phyloP scores from a whole-genome alignment of 2,888 invertebrate species.

The Danaus chrysippus region DNA sequence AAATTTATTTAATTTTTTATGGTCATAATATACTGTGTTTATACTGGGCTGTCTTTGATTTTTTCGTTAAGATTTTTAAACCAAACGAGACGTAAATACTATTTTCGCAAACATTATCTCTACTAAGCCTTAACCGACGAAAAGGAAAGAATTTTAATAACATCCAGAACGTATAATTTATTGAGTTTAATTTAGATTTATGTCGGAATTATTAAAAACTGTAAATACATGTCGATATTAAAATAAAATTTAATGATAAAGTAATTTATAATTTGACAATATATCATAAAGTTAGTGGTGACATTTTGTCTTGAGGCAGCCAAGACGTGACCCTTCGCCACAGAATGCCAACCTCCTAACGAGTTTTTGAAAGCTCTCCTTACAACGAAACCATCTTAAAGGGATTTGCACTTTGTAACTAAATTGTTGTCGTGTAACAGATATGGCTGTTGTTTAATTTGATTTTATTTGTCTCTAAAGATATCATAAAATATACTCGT shows the following conservation, averaged over 20 bases:
- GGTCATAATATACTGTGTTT: no score
- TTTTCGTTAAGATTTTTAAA: no score
- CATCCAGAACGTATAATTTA: no score
- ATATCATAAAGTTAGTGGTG: slow-evolving; percentile 38
- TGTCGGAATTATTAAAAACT: slow-evolving; percentile 4
- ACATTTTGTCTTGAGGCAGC: slow-evolving; percentile 59
- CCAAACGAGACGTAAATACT: no score
- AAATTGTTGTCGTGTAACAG: slow-evolving; percentile 47
- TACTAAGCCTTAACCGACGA: no score
- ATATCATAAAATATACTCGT: not conserved
- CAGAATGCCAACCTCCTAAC: slow-evolving; percentile 71
- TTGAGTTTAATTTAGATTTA: no score
- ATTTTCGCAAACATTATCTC: no score
- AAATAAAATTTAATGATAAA: slow-evolving; percentile 4
- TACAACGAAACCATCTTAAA: slow-evolving; percentile 67
- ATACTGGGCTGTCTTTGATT: no score
- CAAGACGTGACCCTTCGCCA: slow-evolving; percentile 70
- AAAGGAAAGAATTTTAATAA: no score
- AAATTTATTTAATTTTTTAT: no score
- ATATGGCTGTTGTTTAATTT: slow-evolving; percentile 18
- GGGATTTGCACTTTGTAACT: slow-evolving; percentile 74
- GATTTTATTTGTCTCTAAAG: slow-evolving; percentile 1
- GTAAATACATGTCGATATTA: not conserved
- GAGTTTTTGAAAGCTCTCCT: slow-evolving; percentile 73
- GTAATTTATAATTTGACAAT: slow-evolving; percentile 28